phyloP scores from a whole-genome alignment of 2,797 vertebrate species.

The Propithecus deckenii region DNA sequence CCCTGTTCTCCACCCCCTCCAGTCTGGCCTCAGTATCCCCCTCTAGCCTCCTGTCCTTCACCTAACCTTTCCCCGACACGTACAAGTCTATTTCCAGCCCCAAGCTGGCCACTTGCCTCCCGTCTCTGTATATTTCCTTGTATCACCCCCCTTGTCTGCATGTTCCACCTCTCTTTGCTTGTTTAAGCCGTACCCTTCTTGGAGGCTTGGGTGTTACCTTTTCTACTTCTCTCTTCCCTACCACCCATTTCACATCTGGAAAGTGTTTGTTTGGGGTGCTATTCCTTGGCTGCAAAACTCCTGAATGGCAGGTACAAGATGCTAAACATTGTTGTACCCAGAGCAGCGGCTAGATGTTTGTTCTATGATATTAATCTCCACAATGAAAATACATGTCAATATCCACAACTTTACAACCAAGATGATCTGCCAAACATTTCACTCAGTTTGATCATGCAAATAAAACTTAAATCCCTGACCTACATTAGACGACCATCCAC shows the following conservation, averaged over 20 bases:
- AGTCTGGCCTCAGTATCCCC: neutral
- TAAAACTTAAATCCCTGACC: neutral
- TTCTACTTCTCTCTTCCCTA: neutral
- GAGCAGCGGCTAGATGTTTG: neutral
- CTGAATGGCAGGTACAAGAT: too few species aligned
- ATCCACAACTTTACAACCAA: neutral
- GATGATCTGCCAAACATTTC: neutral
- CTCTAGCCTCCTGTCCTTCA: neutral
- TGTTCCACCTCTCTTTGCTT: neutral
- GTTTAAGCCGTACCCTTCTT: neutral
- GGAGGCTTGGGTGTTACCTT: neutral
- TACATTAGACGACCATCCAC: neutral
- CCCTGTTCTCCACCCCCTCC: neutral
- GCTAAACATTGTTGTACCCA: neutral
- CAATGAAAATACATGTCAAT: neutral
- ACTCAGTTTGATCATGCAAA: neutral
- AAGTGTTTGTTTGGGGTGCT: neutral
- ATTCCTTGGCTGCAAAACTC: neutral
- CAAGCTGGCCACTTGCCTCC: too few species aligned
- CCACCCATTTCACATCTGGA: neutral
- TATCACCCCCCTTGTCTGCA: too few species aligned
- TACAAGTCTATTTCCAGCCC: neutral
- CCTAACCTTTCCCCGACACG: neutral
- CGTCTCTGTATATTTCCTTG: fast-evolving
- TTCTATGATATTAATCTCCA: neutral